Evolutionary conservation across 2,113 vertebrate species (phyloP), one percentile per base, ranked within the genome.

Genomic region (Myiopsitta monachus): DNA sequence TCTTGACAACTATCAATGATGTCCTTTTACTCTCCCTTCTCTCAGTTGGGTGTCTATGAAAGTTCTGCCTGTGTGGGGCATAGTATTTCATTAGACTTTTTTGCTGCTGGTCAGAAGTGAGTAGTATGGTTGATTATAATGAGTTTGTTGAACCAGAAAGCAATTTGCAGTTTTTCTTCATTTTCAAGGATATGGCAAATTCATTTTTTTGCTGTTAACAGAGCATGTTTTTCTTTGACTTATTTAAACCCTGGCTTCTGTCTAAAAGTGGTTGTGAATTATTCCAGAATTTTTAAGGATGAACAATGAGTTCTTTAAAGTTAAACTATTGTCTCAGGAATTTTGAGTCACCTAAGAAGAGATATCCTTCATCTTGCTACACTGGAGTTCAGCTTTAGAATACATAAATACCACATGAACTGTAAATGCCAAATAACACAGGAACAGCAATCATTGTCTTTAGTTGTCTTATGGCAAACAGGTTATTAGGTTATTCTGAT

Each of bases 1-100:
- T 83, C 88, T 70, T 95, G 57, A 96, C 88, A 81, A 76, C 52
- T 94, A 92, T 74, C 55, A 70, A 18, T 62, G 61, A 62, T 23
- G 44, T 64, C 51, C 47, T 92, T 90, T 38, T 8, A 69, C 67
- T 75, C 44, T 90, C 69, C 18, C 30, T 83, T 87, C 36, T 78
- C 93, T 83, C 78, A 0, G 1, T 1, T 80, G 55, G 21, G 19
- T 78, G 84, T 88, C 83, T 86, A 5, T 86, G 61, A 87, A 87
- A 77, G 36, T 79, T 77, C 49, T 83, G 47, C 44, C 62, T 54
- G 30, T 46, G 33, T 59, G 28, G 15, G 66, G 28, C 17, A 47
- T 59, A 91, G 31, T 64, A 91, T 79, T 96, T 79, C 30, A 3
- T 87, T 66, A 82, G 19, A 70, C 13, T 72, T 87, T 78, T 54